Evolutionary conservation across 2,113 vertebrate species (phyloP), one percentile per base, ranked within the genome.

Genomic region (Vicugna pacos): DNA sequence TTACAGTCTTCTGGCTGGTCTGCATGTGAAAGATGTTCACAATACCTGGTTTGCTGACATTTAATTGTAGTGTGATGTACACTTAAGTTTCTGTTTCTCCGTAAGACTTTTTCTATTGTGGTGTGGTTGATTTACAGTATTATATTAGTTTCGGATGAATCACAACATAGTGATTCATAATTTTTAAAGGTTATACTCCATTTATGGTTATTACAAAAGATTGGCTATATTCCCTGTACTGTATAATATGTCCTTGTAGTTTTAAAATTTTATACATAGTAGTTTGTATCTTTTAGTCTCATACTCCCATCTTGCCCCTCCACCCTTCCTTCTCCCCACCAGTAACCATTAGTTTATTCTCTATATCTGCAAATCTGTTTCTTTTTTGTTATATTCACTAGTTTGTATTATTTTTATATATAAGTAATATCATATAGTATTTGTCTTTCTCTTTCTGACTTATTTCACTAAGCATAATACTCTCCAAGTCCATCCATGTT

Each of bases 31-130:
- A 95, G 9, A 28, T 50, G 28, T 82, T 46, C 10, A n/a, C 14
- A 67, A 4, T 26, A 48, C 60, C 28, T 88, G 0, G 77, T 95
- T 81, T 52, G 79, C 58, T 89, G 64, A 26, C 62, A 35, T 82
- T 85, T 91, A 52, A 22, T 46, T 69, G 30, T 58, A 52, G 12
- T 62, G 19, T 81, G 42, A 24, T 70, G 7, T 58, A 26, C 30
- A 70, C 48, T 62, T 92, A 24, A 88, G 35, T 32, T 65, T 83
- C 91, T 84, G 8, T 85, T 94, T 95, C 35, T 82, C 77, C 17
- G 24, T 50, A 42, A 48, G 50, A 82, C 67, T 54, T 58, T 42
- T 60, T 38, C 5, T 30, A 56, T 56, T 79, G 30, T 16, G 30
- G 64, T 56, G 16, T 38, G n/a, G 52, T n/a, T 56, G n/a, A 38